Evolutionary conservation across 2,113 vertebrate genomes (phyloP).

Genomic region (Sapajus apella): DNA sequence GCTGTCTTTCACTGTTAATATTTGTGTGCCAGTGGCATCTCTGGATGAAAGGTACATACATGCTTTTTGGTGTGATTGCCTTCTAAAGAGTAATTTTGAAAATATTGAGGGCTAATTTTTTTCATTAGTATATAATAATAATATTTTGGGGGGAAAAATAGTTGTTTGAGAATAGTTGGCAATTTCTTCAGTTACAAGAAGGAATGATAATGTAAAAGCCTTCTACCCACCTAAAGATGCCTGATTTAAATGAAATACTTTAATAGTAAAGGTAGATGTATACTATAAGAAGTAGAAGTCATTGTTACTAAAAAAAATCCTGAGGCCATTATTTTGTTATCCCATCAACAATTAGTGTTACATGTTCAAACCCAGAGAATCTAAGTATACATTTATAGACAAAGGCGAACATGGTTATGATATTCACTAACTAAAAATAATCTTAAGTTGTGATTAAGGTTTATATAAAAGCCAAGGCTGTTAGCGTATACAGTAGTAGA

Average conservation of each 20-base stretch:
- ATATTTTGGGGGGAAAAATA: not conserved
- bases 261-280: slow-evolving; percentile 16
- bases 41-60: not conserved
- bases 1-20: not conserved
- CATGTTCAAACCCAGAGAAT: slow-evolving; percentile 23
- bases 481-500: not conserved
- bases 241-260: not conserved
- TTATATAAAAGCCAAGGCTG: not conserved
- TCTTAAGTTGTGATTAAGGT: not conserved
- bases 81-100: not conserved
- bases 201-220: not conserved
- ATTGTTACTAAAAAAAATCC: not conserved
- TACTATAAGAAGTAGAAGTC: not conserved
- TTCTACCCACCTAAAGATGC: not conserved
- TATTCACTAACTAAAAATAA: not conserved
- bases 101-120: not conserved
- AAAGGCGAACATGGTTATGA: not conserved
- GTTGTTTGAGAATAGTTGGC: not conserved
- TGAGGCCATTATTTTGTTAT: not conserved
- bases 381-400: slow-evolving; percentile 16
- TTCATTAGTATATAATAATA: not conserved
- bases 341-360: not conserved
- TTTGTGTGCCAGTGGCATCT: not conserved
- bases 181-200: slow-evolving; percentile 24
- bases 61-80: not conserved